These are phyloP conservation scores for Falcaria lacertinaria DNA, from an alignment of 2,888 invertebrate genomes.

Conservation along the genomic window DNA sequence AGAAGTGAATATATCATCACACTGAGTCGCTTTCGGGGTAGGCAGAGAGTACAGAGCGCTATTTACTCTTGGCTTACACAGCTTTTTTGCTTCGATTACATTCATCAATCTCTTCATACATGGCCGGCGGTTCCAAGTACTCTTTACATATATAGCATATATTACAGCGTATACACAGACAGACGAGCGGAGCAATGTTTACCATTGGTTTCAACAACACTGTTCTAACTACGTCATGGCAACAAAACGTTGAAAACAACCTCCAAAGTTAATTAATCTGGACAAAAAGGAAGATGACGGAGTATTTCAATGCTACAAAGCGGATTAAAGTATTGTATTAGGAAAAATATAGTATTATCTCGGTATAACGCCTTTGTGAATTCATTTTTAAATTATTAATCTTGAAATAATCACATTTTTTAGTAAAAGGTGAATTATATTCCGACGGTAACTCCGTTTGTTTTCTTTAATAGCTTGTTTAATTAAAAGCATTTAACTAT, in stretches of 20 bases:
- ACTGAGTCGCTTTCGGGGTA: no score
- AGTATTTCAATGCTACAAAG: conserved; percentile 3
- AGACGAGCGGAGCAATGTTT: no score
- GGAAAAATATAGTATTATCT: conserved; percentile 23
- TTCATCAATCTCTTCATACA: no score
- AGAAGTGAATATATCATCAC: no score
- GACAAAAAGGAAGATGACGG: background rate
- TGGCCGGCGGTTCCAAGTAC: no score
- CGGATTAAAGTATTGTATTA: conserved; percentile 7
- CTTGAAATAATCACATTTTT: conserved; percentile 25
- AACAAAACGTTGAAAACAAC: background rate
- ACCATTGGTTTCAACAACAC: no score
- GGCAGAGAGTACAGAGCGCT: no score
- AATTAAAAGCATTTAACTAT: no score
- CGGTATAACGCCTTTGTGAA: conserved; percentile 27
- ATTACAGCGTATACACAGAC: no score
- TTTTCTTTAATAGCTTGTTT: conserved; percentile 18
- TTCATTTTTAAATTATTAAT: conserved; percentile 33
- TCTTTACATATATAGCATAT: no score
- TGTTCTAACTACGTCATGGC: background rate
- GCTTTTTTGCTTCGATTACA: no score
- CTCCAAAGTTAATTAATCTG: conserved; percentile 1
- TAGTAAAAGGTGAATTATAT: conserved; percentile 24
- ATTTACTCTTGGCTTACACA: no score
- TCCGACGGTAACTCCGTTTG: conserved; percentile 17